Evolutionary conservation across 2,113 vertebrate species (phyloP).

Genomic region (Oncorhynchus gorbuscha): DNA sequence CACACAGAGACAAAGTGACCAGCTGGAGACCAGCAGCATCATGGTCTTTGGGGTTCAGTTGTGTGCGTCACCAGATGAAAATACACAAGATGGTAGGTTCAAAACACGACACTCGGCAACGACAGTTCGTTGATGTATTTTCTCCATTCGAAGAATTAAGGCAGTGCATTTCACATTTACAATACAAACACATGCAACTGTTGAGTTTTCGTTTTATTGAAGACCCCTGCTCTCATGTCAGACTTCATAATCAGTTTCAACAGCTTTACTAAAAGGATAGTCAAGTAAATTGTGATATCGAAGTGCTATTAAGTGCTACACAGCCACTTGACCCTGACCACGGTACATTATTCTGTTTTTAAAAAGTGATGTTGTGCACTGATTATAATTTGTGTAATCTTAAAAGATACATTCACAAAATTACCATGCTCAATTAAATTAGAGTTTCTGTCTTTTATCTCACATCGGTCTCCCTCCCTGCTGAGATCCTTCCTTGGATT

Average conservation of each 20-base stretch:
- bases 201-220: too few species aligned
- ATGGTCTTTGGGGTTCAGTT: constrained; percentile 28
- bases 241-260: too few species aligned
- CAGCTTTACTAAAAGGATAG: too few species aligned
- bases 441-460: not conserved
- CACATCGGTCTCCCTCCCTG: constrained; percentile 11
- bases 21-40: constrained; percentile 43
- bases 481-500: constrained; percentile 58
- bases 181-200: too few species aligned
- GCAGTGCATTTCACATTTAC: too few species aligned
- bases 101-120: not conserved
- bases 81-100: not conserved
- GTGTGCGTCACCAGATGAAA: constrained; percentile 36
- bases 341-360: too few species aligned
- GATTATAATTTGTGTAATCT: not conserved
- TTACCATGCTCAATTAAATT: not conserved
- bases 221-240: too few species aligned
- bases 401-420: not conserved
- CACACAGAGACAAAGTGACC: constrained; percentile 33
- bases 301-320: too few species aligned
- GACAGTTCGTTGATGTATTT: too few species aligned
- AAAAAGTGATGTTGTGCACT: not conserved
- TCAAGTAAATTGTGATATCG: too few species aligned
- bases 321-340: too few species aligned
- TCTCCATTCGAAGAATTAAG: too few species aligned